These are phyloP conservation scores for Drosophila stalkeri DNA, from an alignment of 2,888 invertebrate species.

Conservation along the genomic window DNA sequence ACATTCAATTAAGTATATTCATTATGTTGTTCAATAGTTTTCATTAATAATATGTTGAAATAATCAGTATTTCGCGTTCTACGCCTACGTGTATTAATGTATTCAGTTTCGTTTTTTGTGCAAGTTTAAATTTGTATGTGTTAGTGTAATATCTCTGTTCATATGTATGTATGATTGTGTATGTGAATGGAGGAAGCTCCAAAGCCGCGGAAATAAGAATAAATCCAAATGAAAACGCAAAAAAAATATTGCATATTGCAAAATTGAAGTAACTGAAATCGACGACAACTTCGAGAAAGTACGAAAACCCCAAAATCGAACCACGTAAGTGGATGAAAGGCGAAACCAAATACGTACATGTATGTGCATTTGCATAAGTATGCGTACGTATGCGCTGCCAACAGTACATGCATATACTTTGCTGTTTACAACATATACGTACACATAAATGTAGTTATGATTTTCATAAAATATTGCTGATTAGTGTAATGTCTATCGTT, in stretches of 20 bases:
- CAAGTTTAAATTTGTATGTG: conserved; percentile 35
- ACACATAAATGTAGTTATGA: neutral
- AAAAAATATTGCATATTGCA: conserved; percentile 30
- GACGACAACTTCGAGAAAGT: conserved; percentile 28
- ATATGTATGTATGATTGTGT: conserved; percentile 44
- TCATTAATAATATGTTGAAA: conserved; percentile 47
- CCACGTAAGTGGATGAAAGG: conserved; percentile 45
- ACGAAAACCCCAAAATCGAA: conserved; percentile 16
- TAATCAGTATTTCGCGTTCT: conserved; percentile 51
- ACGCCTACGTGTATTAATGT: conserved; percentile 44
- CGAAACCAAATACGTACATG: conserved; percentile 16
- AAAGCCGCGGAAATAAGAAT: conserved; percentile 48
- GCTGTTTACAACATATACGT: neutral
- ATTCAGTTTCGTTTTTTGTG: conserved; percentile 41
- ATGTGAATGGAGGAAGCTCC: conserved; percentile 59
- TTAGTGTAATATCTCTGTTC: conserved; percentile 45
- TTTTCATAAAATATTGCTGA: conserved; percentile 7
- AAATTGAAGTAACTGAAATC: conserved; percentile 20
- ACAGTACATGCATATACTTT: neutral
- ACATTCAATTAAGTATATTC: conserved; percentile 33
- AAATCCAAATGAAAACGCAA: conserved; percentile 53
- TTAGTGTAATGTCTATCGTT: conserved; percentile 35
- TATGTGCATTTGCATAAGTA: neutral
- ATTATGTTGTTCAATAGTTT: conserved; percentile 22
- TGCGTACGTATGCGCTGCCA: conserved; percentile 8